phyloP scores from a whole-genome alignment of 2,797 vertebrate genomes.

The Anniella stebbinsi region DNA sequence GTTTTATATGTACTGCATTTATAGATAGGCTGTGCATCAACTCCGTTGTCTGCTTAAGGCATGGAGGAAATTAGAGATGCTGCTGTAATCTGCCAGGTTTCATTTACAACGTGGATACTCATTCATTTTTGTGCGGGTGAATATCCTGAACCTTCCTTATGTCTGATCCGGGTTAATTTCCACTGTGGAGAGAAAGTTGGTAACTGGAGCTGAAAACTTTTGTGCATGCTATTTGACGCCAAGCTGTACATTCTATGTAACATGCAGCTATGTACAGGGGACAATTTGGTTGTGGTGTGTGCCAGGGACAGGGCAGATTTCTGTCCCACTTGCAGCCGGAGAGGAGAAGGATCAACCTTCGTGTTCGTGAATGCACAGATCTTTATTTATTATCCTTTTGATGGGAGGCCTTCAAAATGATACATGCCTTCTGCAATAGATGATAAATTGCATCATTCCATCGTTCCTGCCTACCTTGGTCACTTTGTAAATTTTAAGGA shows the following conservation, averaged over 20 bases:
- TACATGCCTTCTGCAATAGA: not conserved
- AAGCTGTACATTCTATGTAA: too few species aligned
- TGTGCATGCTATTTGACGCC: not conserved
- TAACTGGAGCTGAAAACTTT: too few species aligned
- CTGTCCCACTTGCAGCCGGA: too few species aligned
- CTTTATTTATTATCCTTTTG: not conserved
- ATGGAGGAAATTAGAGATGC: constrained; percentile 39
- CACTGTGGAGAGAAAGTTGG: not conserved
- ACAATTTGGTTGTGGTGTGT: too few species aligned
- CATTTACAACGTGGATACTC: not conserved
- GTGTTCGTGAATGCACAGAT: too few species aligned
- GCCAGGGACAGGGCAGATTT: too few species aligned
- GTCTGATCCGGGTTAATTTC: not conserved
- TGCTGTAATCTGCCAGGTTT: constrained; percentile 48
- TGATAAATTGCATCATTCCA: not conserved
- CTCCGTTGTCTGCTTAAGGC: constrained; percentile 35
- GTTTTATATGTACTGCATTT: not conserved
- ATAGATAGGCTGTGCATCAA: fast-evolving
- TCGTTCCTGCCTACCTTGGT: not conserved
- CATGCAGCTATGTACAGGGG: too few species aligned
- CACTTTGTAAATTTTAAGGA: not conserved
- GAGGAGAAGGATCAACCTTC: too few species aligned
- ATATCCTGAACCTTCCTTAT: not conserved
- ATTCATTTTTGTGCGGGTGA: constrained; percentile 20
- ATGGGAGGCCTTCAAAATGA: not conserved